These are phyloP conservation scores for Latrodectus elegans DNA, from an alignment of 2,888 invertebrate species.

Conservation along the genomic window DNA sequence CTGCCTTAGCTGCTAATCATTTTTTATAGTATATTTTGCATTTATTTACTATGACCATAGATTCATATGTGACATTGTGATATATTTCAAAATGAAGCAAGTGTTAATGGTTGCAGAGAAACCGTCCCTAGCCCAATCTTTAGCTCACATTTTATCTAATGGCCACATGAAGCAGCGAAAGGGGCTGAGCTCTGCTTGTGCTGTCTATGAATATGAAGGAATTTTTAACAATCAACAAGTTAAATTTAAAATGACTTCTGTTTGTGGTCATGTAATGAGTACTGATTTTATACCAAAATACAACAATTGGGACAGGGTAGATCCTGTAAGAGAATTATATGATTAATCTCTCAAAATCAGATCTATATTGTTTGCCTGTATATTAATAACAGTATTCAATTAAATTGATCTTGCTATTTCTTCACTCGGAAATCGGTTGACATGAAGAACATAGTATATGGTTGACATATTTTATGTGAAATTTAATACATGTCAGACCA, in stretches of 20 bases:
- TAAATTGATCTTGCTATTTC: too few species aligned
- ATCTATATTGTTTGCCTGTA: neutral
- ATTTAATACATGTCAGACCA: too few species aligned
- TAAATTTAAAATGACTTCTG: constrained; percentile 95
- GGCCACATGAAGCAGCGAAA: constrained; percentile 74
- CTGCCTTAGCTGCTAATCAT: neutral
- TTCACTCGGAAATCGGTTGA: too few species aligned
- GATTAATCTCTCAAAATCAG: neutral
- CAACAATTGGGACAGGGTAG: constrained; percentile 98
- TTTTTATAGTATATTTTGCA: constrained; percentile 7
- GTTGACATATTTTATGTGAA: too few species aligned
- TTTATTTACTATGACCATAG: neutral
- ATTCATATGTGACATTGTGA: neutral
- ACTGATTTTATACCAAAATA: constrained; percentile 93
- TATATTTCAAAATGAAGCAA: constrained; percentile 76
- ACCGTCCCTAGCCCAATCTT: constrained; percentile 95
- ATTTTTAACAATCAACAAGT: constrained; percentile 82
- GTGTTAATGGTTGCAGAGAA: constrained; percentile 78
- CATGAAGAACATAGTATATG: too few species aligned
- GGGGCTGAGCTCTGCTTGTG: constrained; percentile 92
- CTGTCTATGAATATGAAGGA: constrained; percentile 95
- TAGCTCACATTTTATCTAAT: constrained; percentile 91
- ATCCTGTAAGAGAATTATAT: constrained; percentile 82
- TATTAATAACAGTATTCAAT: neutral
- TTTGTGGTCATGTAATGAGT: constrained; percentile 98